phyloP scores from a whole-genome alignment of 2,888 invertebrate genomes.

The Agrochola litura region DNA sequence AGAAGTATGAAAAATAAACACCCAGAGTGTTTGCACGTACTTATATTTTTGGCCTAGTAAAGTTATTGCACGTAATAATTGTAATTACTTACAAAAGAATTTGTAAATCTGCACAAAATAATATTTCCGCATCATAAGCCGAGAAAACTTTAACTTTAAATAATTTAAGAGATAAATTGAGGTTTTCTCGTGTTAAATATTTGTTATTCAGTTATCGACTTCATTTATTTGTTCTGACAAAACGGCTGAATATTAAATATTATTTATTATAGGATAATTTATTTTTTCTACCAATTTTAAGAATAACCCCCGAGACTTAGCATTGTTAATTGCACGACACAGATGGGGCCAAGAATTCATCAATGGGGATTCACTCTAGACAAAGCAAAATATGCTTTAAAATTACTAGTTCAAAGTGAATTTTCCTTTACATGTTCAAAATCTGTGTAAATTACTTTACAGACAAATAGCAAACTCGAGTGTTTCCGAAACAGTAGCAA shows the following conservation, averaged over 20 bases:
- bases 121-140: neutral
- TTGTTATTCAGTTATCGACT: neutral
- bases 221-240: neutral
- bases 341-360: slow-evolving; percentile 73
- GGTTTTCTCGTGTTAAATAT: neutral
- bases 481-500: slow-evolving; percentile 45
- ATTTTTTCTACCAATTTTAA: neutral
- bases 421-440: slow-evolving; percentile 30
- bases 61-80: neutral
- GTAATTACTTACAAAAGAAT: neutral
- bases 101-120: neutral
- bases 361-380: slow-evolving; percentile 61
- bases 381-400: slow-evolving; percentile 58
- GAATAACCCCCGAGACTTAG: slow-evolving; percentile 65
- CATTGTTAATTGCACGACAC: slow-evolving; percentile 75
- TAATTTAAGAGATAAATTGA: neutral
- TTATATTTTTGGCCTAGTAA: neutral
- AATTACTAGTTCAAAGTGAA: neutral
- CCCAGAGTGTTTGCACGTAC: neutral
- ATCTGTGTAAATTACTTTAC: slow-evolving; percentile 51
- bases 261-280: neutral
- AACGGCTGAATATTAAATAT: neutral
- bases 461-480: slow-evolving; percentile 56
- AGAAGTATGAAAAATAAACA: neutral
- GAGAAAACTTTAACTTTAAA: neutral